Evolutionary conservation across 2,113 vertebrate genomes (phyloP), one percentile per base, ranked within the genome.

Genomic region (Elephas maximus): DNA sequence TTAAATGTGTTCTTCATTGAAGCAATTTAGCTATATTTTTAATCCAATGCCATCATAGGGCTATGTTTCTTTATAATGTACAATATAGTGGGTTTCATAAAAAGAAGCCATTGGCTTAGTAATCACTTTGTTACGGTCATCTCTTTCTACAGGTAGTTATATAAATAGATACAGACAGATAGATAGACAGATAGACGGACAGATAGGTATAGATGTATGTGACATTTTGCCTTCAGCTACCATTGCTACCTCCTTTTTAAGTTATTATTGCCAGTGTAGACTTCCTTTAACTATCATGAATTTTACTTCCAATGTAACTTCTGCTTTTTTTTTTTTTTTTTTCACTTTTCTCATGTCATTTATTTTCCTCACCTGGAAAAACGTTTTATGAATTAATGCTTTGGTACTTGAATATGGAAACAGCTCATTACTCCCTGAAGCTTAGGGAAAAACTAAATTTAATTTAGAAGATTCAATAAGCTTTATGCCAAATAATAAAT

Each of bases 401-500:
- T 90, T 82, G 37, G 11, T 57, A 53, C 7, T 86, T 82, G 78
- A 71, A 57, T 77, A 4, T n/a, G 18, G 14, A 86, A 78, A 53
- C 2, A 85, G 30, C 24, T 73, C 20, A 60, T 53, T 5, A 41
- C 9, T 93, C 65, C 23, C 94, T 76, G 63, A 94, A 95, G 41
- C 17, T 7, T 53, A 33, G 30, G 21, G 17, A 45, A 0, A 80
- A 87, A 90, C 37, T 76, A 37, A 69, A 86, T 90, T 94, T 74
- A 81, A 96, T 57, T 76, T 88, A 65, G 6, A 78, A 85, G 41
- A 90, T 62, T 44, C n/a, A 78, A 3, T 87, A 63, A 81, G 44
- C n/a, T 83, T 96, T 41, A 74, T 62, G 67, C 9, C 53, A 90
- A 85, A 73, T 90, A 89, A 60, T 48, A 92, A 85, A 73, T 88